Conservation (phyloP, 1,140 invertebrate genomes). For the Platyura marginata region DNA sequence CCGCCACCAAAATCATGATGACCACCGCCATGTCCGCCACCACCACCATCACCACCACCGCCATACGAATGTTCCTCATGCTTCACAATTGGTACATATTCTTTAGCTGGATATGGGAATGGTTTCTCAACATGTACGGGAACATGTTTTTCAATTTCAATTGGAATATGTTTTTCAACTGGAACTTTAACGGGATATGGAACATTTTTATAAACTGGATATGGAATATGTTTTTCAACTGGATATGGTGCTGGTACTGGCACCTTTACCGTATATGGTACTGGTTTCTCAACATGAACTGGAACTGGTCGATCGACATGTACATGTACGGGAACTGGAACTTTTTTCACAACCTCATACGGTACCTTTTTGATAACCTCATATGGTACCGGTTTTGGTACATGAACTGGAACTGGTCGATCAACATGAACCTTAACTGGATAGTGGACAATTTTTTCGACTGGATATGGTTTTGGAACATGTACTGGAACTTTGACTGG, state of each 20-base stretch:
- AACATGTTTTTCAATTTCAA: slow-evolving; percentile 20
- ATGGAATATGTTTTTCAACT: slow-evolving; percentile 27
- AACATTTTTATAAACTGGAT: slow-evolving; percentile 33
- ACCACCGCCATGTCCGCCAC: slow-evolving; percentile 3
- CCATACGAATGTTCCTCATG: slow-evolving; percentile 10
- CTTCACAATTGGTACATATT: slow-evolving; percentile 5
- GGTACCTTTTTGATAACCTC: slow-evolving; percentile 39
- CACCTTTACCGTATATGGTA: slow-evolving; percentile 32
- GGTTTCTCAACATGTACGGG: slow-evolving; percentile 31
- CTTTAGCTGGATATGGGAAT: slow-evolving; percentile 26
- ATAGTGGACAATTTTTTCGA: slow-evolving; percentile 51
- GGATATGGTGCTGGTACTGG: slow-evolving; percentile 29
- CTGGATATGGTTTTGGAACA: slow-evolving; percentile 45
- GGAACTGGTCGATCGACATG: slow-evolving; percentile 37
- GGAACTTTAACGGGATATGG: slow-evolving; percentile 35
- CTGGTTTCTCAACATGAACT: slow-evolving; percentile 34
- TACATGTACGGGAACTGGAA: slow-evolving; percentile 33
- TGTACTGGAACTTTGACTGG: slow-evolving; percentile 48
- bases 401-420: slow-evolving; percentile 40
- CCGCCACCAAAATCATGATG: slow-evolving; percentile 10
- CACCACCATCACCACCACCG: slow-evolving; percentile 5
- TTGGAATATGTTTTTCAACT: slow-evolving; percentile 28
- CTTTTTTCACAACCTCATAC: slow-evolving; percentile 33
- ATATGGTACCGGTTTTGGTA: slow-evolving; percentile 41
- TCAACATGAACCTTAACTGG: slow-evolving; percentile 50